Base-by-base conservation (phyloP, 2,888 invertebrate genomes). In the Agriopis marginaria region DNA sequence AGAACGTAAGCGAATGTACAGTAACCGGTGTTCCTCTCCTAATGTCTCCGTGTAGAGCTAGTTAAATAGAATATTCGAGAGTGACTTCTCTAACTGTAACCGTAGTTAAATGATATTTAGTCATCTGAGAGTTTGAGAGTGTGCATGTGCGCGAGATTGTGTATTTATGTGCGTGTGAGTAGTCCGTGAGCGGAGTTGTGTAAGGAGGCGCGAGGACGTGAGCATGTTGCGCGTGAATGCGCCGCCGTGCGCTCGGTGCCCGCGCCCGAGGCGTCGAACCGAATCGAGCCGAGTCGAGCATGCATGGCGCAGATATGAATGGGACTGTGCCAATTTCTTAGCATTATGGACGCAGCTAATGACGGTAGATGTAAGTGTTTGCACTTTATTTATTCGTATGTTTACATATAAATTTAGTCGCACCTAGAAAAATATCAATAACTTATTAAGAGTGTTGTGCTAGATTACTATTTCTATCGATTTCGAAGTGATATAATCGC, bases 341-440 rank as follows among this genome's bases (percentile, higher is more conserved):
- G 92, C 90, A 88, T 91, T 86, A 87, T 85, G 84, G 89, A 90
- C 86, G 88, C 90, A 86, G 90, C 92, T 91, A 87, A 91, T 82
- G 90, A 91, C 84, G 84, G 91, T 95, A 95, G 94, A 88, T 82
- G 89, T 95, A 95, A 95, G 95, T 95, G 94, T 94, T 93, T 94
- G 94, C 95, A 95, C 95, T 94, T 94, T 94, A 94, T 93, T 93
- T 94, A 94, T 93, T 93, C 93, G 88, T 93, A 92, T 91, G 92
- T 89, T 93, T 92, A 94, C 87, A 86, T 89, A 92, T 92, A 93
- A 92, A 89, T 87, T 93, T 94, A 94, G 94, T 91, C 91, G 94
- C 94, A 94, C 94, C 90, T 94, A 94, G 94, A 86, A 89, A 93
- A 93, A 94, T 93, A 94, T 93, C 94, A 94, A 93, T 93, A 93